Conservation (phyloP, 2,888 invertebrate species). For the Salticus scenicus region DNA sequence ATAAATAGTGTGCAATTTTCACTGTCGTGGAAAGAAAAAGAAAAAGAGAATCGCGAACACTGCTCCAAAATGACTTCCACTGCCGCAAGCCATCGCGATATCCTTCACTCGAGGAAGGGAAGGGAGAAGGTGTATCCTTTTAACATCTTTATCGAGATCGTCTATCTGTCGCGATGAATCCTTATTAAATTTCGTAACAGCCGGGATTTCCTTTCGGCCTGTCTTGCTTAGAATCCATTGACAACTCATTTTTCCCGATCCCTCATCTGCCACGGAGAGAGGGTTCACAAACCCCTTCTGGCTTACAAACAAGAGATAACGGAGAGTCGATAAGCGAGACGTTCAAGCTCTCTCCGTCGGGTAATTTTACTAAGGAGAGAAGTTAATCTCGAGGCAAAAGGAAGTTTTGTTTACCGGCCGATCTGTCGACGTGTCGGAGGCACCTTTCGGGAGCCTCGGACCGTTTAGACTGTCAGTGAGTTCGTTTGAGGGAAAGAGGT, state of each 20-base stretch:
- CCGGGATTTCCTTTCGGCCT: not conserved
- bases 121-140: too few relatives aligned
- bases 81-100: too few relatives aligned
- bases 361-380: not conserved
- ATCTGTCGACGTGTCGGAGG: slow-evolving; percentile 67
- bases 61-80: too few relatives aligned
- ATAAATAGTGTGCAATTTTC: too few relatives aligned
- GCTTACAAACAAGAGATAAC: slow-evolving; percentile 65
- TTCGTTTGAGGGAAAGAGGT: slow-evolving; percentile 16
- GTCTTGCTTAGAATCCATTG: slow-evolving; percentile 56
- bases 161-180: too few relatives aligned
- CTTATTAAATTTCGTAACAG: too few relatives aligned
- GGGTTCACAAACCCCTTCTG: slow-evolving; percentile 42
- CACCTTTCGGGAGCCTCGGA: slow-evolving; percentile 26
- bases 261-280: not conserved
- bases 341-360: too few relatives aligned
- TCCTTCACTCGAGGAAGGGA: too few relatives aligned
- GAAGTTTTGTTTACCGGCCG: slow-evolving; percentile 52
- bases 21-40: too few relatives aligned
- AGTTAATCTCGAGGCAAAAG: slow-evolving; percentile 10
- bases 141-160: too few relatives aligned
- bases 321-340: not conserved
- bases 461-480: slow-evolving; percentile 54
- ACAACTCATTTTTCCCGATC: slow-evolving; percentile 42
- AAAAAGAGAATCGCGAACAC: too few relatives aligned